Base-by-base conservation (phyloP, 2,113 vertebrate species). In the Brachypteracias leptosomus region DNA sequence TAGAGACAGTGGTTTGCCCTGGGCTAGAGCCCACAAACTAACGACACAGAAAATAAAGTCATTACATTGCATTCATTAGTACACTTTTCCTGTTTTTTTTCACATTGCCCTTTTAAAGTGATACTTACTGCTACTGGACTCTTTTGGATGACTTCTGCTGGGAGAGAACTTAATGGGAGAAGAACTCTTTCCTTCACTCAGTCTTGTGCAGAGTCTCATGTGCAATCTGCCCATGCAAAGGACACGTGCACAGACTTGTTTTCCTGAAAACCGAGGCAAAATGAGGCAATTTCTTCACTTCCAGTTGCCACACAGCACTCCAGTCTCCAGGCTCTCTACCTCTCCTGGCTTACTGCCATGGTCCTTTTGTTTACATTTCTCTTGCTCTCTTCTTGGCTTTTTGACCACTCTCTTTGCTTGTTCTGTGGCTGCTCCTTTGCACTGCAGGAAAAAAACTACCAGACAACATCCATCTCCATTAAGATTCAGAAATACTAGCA, bases 231-330 rank as follows among this genome's bases (percentile, higher is more conserved):
- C 61, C 11, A 8, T 38, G 33, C 26, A 65, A 38, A 85, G 16
- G 61, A 25, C 63, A 47, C 0, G 2, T 61, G 51, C 36, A 14
- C 55, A 71, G 46, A 65, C 55, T 89, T 84, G n/a, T 86, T 86
- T 74, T 54, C 55, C 63, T 74, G 28, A 84, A 58, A 61, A 76
- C 4, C n/a, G 42, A 63, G 19, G 36, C 76, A 74, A 91, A 77
- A 12, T 20, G 46, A 55, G 25, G 42, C 51, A 49, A 38, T 94
- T 84, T 84, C 80, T 84, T 77, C 76, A 70, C 36, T n/a, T 84
- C 22, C 38, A 59, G 65, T 92, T 92, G 86, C 93, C 75, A 88
- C 86, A 90, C 40, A 83, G 54, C 67, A 22, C 8, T 73, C 62
- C 36, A 36, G 57, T 70, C 0, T 2, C 77, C 70, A 75, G 35